phyloP scores from a whole-genome alignment of 2,113 vertebrate genomes.

The Otocyon megalotis region DNA sequence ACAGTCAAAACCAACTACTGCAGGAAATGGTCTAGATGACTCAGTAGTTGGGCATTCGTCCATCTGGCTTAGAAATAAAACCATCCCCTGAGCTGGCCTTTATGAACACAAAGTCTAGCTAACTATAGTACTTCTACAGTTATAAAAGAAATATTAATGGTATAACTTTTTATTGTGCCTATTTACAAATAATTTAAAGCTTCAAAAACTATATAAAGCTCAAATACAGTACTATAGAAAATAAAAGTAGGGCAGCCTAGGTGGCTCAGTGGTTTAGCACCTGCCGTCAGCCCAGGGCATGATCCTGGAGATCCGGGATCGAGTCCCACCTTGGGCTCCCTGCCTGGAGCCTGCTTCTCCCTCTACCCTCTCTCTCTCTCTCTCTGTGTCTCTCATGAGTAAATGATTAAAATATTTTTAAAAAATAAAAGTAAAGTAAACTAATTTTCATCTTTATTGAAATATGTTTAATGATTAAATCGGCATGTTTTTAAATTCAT shows the following conservation, averaged over 20 bases:
- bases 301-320: too few species aligned
- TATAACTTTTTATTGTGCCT: neutral
- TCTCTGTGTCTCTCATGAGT: too few species aligned
- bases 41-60: neutral
- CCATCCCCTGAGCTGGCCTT: neutral
- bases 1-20: neutral
- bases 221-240: neutral
- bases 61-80: constrained; percentile 30
- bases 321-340: too few species aligned
- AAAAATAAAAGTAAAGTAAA: neutral
- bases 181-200: neutral
- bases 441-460: neutral
- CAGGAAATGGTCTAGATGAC: neutral
- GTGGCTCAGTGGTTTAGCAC: too few species aligned
- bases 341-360: too few species aligned
- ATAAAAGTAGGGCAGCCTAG: neutral
- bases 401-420: neutral
- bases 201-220: neutral
- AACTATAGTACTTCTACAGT: neutral
- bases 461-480: neutral
- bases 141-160: neutral
- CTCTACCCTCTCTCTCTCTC: too few species aligned
- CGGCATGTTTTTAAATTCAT: neutral
- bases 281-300: too few species aligned
- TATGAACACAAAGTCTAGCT: neutral